Evolutionary conservation across 2,888 invertebrate species (phyloP).

Genomic region (Sussaba pulchella): DNA sequence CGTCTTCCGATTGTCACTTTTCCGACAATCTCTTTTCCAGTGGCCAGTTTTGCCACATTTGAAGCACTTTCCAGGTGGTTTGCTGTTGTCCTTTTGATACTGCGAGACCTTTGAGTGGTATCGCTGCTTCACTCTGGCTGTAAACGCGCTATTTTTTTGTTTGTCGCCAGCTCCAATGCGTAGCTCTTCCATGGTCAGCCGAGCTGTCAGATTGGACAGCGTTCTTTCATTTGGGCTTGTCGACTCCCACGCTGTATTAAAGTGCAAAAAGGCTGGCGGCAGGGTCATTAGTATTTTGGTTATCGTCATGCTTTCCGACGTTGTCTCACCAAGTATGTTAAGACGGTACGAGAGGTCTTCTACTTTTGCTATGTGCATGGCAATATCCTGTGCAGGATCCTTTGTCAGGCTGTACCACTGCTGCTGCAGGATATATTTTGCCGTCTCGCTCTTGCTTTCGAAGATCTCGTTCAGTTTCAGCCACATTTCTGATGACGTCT

Average conservation of each 20-base stretch:
- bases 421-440: not conserved
- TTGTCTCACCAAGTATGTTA: constrained; percentile 53
- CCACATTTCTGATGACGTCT: constrained; percentile 74
- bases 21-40: constrained; percentile 39
- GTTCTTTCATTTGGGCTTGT: constrained; percentile 40
- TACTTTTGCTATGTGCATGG: not conserved
- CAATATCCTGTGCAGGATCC: not conserved
- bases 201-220: constrained; percentile 44
- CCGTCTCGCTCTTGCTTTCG: not conserved
- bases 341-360: not conserved
- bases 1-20: not conserved
- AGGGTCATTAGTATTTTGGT: constrained; percentile 71
- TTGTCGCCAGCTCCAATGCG: not conserved
- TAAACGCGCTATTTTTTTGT: constrained; percentile 13
- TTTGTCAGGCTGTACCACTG: not conserved
- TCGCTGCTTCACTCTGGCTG: not conserved
- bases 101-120: not conserved
- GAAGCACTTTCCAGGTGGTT: constrained; percentile 43
- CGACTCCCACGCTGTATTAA: constrained; percentile 51
- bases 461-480: constrained; percentile 49
- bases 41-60: constrained; percentile 64
- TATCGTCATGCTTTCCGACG: constrained; percentile 61
- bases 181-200: constrained; percentile 51
- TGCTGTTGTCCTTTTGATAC: not conserved
- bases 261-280: too few species aligned